These are phyloP conservation scores for Cydia strobilella DNA, from an alignment of 1,140 invertebrate genomes.

Conservation along the genomic window DNA sequence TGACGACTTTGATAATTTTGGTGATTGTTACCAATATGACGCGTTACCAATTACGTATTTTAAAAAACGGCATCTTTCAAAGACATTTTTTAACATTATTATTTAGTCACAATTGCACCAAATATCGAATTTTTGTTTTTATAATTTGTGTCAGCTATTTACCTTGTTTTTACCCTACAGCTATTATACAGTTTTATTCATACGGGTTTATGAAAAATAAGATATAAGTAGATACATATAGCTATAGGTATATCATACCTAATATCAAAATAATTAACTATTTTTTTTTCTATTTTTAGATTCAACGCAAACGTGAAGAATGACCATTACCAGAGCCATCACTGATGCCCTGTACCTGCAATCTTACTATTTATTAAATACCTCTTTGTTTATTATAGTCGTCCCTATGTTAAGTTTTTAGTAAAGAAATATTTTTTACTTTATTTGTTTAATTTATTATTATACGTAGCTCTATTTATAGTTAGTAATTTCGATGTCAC, in stretches of 20 bases:
- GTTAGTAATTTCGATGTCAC: not conserved
- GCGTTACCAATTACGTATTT: no score
- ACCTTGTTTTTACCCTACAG: no score
- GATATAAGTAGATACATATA: not conserved
- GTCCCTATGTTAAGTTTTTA: not conserved
- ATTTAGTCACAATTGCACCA: no score
- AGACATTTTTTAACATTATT: no score
- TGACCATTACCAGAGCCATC: slow-evolving; percentile 39
- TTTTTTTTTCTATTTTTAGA: slow-evolving; percentile 42
- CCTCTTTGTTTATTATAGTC: not conserved
- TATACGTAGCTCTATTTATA: not conserved
- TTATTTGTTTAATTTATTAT: slow-evolving; percentile 2
- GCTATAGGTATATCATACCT: not conserved
- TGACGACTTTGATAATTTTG: no score
- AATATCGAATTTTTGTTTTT: no score
- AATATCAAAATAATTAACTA: not conserved
- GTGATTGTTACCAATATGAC: no score
- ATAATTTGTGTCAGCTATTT: no score
- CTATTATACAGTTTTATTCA: no score
- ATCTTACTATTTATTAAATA: slow-evolving; percentile 20
- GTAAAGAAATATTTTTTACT: slow-evolving; percentile 2
- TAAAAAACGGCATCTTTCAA: no score
- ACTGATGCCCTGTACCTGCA: slow-evolving; percentile 20
- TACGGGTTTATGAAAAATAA: not conserved
- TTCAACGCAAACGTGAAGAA: slow-evolving; percentile 77